These are phyloP conservation scores for Meghimatium bilineatum DNA, from an alignment of 2,888 invertebrate species.

Conservation along the genomic window DNA sequence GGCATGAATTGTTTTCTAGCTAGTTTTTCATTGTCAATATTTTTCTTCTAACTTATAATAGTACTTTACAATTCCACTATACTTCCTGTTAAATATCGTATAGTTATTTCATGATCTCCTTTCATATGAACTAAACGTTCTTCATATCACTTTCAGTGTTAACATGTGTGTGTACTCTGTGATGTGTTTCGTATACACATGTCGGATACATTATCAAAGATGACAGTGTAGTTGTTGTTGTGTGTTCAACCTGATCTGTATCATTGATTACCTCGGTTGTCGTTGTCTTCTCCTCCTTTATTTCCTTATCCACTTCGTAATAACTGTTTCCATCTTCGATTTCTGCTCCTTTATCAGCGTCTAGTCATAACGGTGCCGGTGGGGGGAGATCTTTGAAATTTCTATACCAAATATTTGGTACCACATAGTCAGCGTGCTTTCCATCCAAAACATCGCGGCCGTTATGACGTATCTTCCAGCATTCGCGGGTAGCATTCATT, in stretches of 20 bases:
- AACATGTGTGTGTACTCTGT: slow-evolving; percentile 17
- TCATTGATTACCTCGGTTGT: neutral
- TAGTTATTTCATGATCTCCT: neutral
- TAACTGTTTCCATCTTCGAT: neutral
- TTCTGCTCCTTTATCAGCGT: neutral
- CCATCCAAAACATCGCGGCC: slow-evolving; percentile 65
- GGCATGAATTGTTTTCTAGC: too few relatives aligned
- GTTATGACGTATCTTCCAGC: slow-evolving; percentile 66
- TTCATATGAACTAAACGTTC: neutral
- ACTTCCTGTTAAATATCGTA: neutral
- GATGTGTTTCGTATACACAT: slow-evolving; percentile 47
- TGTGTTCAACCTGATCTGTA: neutral
- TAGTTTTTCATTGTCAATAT: too few relatives aligned
- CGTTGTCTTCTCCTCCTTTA: neutral
- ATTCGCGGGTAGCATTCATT: slow-evolving; percentile 59
- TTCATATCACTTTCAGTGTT: neutral
- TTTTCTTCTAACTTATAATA: too few relatives aligned
- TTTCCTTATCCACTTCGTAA: neutral
- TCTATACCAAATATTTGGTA: slow-evolving; percentile 48
- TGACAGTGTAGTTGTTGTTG: slow-evolving; percentile 24
- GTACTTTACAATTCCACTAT: neutral
- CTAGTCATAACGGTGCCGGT: slow-evolving; percentile 45
- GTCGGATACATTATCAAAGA: slow-evolving; percentile 28
- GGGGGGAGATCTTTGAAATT: slow-evolving; percentile 46
- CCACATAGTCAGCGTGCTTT: slow-evolving; percentile 61